Percentiles rank a stretch among this genome's conserved stretches.
phyloP scores from a whole-genome alignment of 1,140 invertebrate genomes.

The Schlechtendalia chinensis region DNA sequence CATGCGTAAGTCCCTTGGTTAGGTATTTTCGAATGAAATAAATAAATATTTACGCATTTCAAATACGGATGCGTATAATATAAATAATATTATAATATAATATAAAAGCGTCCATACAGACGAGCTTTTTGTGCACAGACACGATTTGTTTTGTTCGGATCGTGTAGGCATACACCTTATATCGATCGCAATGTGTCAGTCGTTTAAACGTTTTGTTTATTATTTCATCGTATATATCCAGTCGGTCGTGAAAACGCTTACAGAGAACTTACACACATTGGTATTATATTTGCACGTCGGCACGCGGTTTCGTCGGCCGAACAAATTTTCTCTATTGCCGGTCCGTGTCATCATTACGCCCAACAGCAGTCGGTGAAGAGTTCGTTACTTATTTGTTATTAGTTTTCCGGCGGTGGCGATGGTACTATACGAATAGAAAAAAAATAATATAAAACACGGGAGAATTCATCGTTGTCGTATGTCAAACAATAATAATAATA shows the following conservation, averaged over 20 bases:
- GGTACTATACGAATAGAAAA: constrained; percentile 22
- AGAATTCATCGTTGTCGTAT: neutral
- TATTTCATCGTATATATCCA: no score
- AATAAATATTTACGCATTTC: neutral
- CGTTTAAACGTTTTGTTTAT: no score
- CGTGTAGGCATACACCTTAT: no score
- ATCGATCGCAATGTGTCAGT: no score
- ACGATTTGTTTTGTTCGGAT: neutral
- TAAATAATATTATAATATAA: no score
- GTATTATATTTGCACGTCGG: no score
- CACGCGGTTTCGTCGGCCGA: neutral
- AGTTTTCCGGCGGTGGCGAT: neutral
- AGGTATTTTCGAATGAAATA: neutral
- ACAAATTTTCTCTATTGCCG: neutral
- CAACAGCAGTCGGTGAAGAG: neutral
- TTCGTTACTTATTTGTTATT: constrained; percentile 2
- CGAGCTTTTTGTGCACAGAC: neutral
- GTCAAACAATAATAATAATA: constrained; percentile 34
- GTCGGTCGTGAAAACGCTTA: neutral
- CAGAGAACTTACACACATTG: neutral
- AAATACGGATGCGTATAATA: neutral
- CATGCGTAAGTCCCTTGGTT: neutral
- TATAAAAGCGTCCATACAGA: no score
- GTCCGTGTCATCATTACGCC: neutral
- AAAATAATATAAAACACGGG: constrained; percentile 13